phyloP scores from a whole-genome alignment of 2,797 vertebrate species.

The Schizopygopsis pylzovi region DNA sequence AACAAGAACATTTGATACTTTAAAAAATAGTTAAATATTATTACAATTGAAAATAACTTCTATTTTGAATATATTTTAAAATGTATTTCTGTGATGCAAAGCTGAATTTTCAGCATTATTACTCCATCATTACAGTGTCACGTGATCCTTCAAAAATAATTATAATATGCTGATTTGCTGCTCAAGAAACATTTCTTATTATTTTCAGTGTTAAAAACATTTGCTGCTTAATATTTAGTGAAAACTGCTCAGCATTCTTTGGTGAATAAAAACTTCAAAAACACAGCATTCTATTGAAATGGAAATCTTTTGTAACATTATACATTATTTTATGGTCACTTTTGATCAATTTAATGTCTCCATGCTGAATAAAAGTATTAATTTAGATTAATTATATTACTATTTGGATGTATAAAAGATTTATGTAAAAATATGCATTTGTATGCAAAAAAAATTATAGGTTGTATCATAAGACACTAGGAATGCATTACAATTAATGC shows the following conservation, averaged over 20 bases:
- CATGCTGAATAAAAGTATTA: not conserved
- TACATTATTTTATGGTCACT: not conserved
- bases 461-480: not conserved
- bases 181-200: not conserved
- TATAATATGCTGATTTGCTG: not conserved
- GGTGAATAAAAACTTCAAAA: not conserved
- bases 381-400: not conserved
- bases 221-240: not conserved
- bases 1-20: not conserved
- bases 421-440: not conserved
- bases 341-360: not conserved
- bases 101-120: not conserved
- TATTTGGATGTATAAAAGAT: not conserved
- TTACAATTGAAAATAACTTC: not conserved
- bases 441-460: not conserved
- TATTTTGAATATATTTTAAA: not conserved
- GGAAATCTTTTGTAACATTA: not conserved
- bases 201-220: not conserved
- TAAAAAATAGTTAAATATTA: not conserved
- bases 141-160: not conserved
- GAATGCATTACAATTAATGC: not conserved
- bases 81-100: not conserved
- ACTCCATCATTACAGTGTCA: not conserved
- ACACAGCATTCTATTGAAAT: not conserved
- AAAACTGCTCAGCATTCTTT: conserved; percentile 1